Evolutionary conservation across 2,888 invertebrate species (phyloP).

Genomic region (Pseudococcus longispinus): DNA sequence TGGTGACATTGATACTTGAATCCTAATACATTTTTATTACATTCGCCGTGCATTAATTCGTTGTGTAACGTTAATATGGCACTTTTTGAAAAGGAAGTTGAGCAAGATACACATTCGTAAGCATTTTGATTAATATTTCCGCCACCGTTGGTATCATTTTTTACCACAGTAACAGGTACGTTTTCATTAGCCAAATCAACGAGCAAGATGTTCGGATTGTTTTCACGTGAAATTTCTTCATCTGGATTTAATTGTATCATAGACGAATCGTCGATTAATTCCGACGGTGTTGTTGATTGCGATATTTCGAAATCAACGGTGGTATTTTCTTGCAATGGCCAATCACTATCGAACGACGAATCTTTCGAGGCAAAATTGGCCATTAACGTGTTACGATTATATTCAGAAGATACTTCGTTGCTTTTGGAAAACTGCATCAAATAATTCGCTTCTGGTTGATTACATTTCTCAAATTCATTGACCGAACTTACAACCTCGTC

Average conservation of each 20-base stretch:
- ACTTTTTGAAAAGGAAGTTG: conserved; percentile 73
- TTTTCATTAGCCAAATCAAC: not conserved
- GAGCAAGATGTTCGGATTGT: conserved; percentile 20
- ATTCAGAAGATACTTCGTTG: not conserved
- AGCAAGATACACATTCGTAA: conserved; percentile 66
- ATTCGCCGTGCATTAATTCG: conserved; percentile 70
- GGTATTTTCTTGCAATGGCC: not conserved
- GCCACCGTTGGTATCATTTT: not conserved
- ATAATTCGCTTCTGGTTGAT: not conserved
- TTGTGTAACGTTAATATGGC: conserved; percentile 78
- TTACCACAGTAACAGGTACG: not conserved
- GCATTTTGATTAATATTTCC: not conserved
- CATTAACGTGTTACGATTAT: not conserved
- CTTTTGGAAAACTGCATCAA: not conserved
- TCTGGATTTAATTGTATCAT: not conserved
- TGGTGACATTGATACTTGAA: conserved; percentile 73
- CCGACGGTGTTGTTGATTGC: not conserved
- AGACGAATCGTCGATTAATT: not conserved
- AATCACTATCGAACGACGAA: not conserved
- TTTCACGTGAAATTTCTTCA: not conserved
- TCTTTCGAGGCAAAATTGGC: not conserved
- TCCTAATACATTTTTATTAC: conserved; percentile 60
- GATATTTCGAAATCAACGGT: not conserved
- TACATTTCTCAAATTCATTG: not conserved
- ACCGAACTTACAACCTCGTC: not conserved